Base-by-base conservation (phyloP, 2,888 invertebrate genomes). In the Empis stercorea region DNA sequence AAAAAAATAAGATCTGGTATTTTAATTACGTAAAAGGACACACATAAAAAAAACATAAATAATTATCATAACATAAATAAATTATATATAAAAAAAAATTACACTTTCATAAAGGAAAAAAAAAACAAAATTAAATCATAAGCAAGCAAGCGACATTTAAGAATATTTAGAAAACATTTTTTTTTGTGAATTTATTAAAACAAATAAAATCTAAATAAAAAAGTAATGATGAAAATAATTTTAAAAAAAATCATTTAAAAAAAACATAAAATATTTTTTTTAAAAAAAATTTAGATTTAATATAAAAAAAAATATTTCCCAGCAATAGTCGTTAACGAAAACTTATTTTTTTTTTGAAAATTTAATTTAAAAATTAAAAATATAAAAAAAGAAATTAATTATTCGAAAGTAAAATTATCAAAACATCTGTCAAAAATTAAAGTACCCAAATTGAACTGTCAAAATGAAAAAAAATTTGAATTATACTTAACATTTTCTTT, bases 311-410 rank as follows among this genome's bases (percentile, higher is more conserved):
- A 43, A 52, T 49, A 54, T 56, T 52, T 55, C 57, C 55, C 55
- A 52, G 52, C 57, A 57, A 57, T 55, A 54, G 54, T 57, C 55
- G 56, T 48, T 44, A 57, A 54, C 53, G 56, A 55, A 55, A 55
- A 55, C 52, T 56, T 57, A 56, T 56, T 53, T 51, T 51, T 50
- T 48, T 42, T 47, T 47, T 10, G 43, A 42, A 43, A n/a, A 48
- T 27, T 20, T 15, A 32, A 5, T 14, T 40, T 13, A 40, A 41
- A 41, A 14, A 17, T n/a, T 23, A 44, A 49, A 46, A 43, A 44
- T 44, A 45, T 44, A 44, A 44, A 47, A 50, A 43, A 49, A 46
- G 47, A 49, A 43, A 37, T 37, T 11, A n/a, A n/a, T n/a, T n/a
- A n/a, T n/a, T n/a, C n/a, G n/a, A 46, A 42, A 44, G 37, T 43